Evolutionary conservation across 1,140 invertebrate genomes (phyloP), one percentile per base, ranked within the genome.

Genomic region (Drosophila rhopaloa): DNA sequence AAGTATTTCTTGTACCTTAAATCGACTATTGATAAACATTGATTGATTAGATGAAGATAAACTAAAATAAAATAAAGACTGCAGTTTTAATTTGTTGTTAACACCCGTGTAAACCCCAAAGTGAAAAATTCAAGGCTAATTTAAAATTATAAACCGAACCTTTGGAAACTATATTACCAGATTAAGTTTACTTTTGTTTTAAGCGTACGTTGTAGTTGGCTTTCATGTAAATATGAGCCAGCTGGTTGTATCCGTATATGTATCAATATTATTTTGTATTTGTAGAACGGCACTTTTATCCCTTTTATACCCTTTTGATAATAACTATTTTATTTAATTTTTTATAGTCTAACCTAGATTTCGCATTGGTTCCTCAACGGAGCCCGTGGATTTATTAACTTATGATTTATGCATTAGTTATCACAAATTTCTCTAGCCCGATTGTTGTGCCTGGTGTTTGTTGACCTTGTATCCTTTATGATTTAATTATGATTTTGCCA

Each of bases 1-100:
- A 71, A 70, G 67, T 71, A 83, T 59, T 76, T 78, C 6, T 40
- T 72, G 68, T 72, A 72, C 68, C 60, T 57, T 37, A 65, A 67
- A 68, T 50, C 40, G 65, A 56, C 51, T 71, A 71, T 62, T 76
- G 81, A 82, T 76, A 82, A 75, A 57, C 11, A 60, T 32, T 67
- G 44, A 67, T 61, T 62, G 44, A 71, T 38, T 71, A 71, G 67
- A 71, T 71, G 51, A 44, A 70, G 57, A 56, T 54, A 61, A 53
- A 62, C 72, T 68, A 73, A 79, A 86, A 89, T 79, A 51, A 89
- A 89, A 89, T 89, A 90, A 89, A 89, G 81, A 90, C 85, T 90
- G 74, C 77, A 89, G 81, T 77, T 88, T 83, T 83, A 88, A 89
- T 79, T 81, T 74, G 54, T 57, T 90, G 74, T 79, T 62, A 60